These are phyloP conservation scores for Neolamprologus ventralis DNA, from an alignment of 2,113 vertebrate species.

Conservation along the genomic window DNA sequence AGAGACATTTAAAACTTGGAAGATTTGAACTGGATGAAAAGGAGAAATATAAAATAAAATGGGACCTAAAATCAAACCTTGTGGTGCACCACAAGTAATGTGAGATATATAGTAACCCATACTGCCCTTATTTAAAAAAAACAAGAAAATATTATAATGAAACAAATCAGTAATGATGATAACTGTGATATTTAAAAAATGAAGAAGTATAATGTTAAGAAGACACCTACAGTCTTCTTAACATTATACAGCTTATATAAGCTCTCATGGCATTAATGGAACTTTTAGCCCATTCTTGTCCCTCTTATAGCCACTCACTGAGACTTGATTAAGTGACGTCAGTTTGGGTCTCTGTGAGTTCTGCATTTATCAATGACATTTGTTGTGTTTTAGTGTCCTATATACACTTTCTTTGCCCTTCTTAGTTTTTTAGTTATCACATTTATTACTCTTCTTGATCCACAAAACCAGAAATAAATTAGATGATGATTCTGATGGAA, in stretches of 20 bases:
- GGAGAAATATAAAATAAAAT: not conserved
- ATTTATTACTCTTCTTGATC: not conserved
- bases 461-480: not conserved
- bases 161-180: not conserved
- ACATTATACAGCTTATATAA: not conserved
- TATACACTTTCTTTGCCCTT: not conserved
- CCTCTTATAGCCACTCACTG: not conserved
- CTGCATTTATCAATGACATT: not conserved
- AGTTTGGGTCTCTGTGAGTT: not conserved
- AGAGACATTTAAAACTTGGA: not conserved
- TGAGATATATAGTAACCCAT: not conserved
- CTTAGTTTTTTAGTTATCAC: not conserved
- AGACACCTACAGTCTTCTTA: not conserved
- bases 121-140: not conserved
- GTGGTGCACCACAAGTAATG: not conserved
- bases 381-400: not conserved
- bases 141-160: not conserved
- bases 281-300: not conserved
- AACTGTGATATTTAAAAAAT: not conserved
- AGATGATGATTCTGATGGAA: not conserved
- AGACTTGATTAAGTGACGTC: not conserved
- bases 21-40: not conserved
- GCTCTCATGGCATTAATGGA: not conserved
- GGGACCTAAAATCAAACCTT: not conserved
- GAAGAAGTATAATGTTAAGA: not conserved